phyloP scores from a whole-genome alignment of 2,113 vertebrate genomes.

The Colossoma macropomum region DNA sequence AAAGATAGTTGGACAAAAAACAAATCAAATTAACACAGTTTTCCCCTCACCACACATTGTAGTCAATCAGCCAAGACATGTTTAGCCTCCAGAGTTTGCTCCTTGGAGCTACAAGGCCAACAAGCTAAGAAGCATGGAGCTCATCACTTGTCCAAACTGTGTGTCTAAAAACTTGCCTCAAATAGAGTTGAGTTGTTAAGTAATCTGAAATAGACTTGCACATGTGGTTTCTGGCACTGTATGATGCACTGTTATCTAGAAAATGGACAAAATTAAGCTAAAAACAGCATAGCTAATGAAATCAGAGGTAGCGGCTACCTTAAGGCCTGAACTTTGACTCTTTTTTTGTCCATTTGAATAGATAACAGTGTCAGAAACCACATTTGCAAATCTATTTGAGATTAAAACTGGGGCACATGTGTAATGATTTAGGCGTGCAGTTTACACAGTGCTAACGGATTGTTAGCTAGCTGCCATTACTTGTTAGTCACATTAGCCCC shows the following conservation, averaged over 20 bases:
- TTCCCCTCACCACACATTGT: background rate
- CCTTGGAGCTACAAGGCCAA: background rate
- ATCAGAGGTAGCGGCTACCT: background rate
- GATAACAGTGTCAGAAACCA: background rate
- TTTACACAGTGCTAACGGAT: background rate
- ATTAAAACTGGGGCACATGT: background rate
- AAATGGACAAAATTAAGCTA: too few relatives aligned
- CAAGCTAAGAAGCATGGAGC: background rate
- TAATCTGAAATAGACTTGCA: too few relatives aligned
- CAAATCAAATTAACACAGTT: background rate
- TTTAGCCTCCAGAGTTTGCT: background rate
- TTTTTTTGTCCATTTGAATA: background rate
- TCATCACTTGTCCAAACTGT: too few relatives aligned
- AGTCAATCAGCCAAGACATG: background rate
- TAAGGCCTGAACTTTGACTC: background rate
- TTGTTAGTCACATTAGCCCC: too few relatives aligned
- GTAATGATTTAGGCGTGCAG: background rate
- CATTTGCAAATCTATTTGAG: background rate
- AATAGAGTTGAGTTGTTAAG: background rate
- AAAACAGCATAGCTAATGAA: too few relatives aligned
- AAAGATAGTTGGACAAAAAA: background rate
- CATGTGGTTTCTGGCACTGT: too few relatives aligned
- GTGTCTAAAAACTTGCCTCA: background rate
- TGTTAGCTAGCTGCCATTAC: too few relatives aligned
- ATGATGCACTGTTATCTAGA: too few relatives aligned